Percentiles rank a stretch among this genome's conserved stretches.
phyloP scores from a whole-genome alignment of 2,888 invertebrate genomes.

The Apoda limacodes region DNA sequence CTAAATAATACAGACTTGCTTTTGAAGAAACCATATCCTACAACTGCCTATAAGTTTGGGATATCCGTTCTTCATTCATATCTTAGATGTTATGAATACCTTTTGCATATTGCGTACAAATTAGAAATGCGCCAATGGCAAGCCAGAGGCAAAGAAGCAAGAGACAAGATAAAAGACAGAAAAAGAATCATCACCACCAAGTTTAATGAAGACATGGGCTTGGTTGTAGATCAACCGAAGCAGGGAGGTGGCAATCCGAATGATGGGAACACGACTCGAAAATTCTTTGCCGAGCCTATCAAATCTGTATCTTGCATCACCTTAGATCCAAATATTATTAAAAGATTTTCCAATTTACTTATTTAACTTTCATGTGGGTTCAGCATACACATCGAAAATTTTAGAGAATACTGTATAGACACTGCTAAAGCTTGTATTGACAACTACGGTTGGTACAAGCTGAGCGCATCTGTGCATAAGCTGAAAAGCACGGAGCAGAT shows the following conservation, averaged over 20 bases:
- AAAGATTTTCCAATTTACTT: conserved; percentile 10
- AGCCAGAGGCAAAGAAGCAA: conserved; percentile 19
- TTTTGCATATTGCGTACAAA: conserved; percentile 25
- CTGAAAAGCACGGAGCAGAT: conserved; percentile 13
- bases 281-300: conserved; percentile 12
- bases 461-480: conserved; percentile 13
- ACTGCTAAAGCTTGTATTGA: conserved; percentile 7
- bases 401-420: conserved; percentile 5
- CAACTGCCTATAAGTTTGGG: conserved; percentile 5
- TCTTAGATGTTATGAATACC: conserved; percentile 24
- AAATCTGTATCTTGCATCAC: conserved; percentile 6
- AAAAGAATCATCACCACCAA: conserved; percentile 10
- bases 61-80: conserved; percentile 11
- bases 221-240: conserved; percentile 18
- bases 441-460: conserved; percentile 9
- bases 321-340: conserved; percentile 4
- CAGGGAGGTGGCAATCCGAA: conserved; percentile 17
- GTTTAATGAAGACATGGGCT: conserved; percentile 18
- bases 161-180: conserved; percentile 14
- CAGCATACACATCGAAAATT: conserved; percentile 6
- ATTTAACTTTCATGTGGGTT: conserved; percentile 12
- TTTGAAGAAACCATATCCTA: not conserved
- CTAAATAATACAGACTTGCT: no score
- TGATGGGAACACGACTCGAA: conserved; percentile 18
- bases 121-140: conserved; percentile 26